Evolutionary conservation across 2,113 vertebrate species (phyloP).

Genomic region (Macaca mulatta): DNA sequence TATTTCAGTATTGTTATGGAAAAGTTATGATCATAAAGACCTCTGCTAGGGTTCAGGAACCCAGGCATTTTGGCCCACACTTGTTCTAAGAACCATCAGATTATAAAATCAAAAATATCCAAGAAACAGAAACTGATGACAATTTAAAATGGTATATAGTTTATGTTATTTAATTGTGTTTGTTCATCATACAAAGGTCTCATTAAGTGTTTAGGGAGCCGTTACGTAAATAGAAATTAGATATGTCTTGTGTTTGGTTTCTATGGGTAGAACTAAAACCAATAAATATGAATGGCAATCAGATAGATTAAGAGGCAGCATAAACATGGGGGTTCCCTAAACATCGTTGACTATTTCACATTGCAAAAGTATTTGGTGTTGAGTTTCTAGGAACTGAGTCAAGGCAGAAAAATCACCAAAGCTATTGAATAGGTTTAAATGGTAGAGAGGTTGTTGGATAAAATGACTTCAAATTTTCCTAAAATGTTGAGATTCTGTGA

Average conservation of each 20-base stretch:
- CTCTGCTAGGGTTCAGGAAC: neutral
- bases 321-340: neutral
- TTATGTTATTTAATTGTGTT: neutral
- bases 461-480: neutral
- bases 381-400: neutral
- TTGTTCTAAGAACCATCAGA: neutral
- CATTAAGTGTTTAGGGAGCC: neutral
- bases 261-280: neutral
- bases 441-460: neutral
- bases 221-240: neutral
- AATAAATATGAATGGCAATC: neutral
- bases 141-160: neutral
- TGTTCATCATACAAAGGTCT: neutral
- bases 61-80: neutral
- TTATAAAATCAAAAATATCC: neutral
- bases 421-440: neutral
- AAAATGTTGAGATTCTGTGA: neutral
- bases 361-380: neutral
- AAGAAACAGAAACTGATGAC: neutral
- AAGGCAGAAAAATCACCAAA: neutral
- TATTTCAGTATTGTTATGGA: neutral
- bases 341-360: neutral
- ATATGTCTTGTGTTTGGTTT: neutral
- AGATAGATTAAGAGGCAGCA: neutral
- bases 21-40: neutral